These are phyloP conservation scores for Eucera pruinosa DNA, from an alignment of 2,888 invertebrate species.

Conservation along the genomic window DNA sequence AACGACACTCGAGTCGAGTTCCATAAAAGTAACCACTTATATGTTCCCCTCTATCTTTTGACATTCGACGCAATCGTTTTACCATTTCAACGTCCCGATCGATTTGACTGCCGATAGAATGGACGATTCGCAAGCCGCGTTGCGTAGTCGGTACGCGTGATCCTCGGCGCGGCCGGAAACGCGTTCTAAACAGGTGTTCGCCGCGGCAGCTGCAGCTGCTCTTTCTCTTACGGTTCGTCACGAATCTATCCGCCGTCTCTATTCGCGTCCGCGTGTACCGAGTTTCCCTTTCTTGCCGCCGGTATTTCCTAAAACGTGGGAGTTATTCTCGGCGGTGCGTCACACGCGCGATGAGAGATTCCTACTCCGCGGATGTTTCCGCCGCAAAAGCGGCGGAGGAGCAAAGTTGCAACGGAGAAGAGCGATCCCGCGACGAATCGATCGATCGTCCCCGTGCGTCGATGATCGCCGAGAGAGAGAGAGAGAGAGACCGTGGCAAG, in stretches of 20 bases:
- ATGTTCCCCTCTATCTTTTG: too few relatives aligned
- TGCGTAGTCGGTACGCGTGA: constrained; percentile 23
- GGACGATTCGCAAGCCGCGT: constrained; percentile 15
- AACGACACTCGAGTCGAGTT: too few relatives aligned
- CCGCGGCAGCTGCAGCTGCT: constrained; percentile 57
- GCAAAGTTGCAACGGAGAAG: too few relatives aligned
- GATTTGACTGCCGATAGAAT: constrained; percentile 6
- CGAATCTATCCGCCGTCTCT: constrained; percentile 45
- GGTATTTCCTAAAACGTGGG: constrained; percentile 49
- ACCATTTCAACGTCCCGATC: too few relatives aligned
- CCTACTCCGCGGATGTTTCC: constrained; percentile 21
- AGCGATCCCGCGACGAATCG: too few relatives aligned
- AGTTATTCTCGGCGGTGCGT: constrained; percentile 51
- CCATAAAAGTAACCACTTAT: too few relatives aligned
- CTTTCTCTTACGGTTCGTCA: constrained; percentile 26
- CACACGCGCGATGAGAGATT: constrained; percentile 44
- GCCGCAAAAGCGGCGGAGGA: too few relatives aligned
- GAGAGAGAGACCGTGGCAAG: too few relatives aligned
- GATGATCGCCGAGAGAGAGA: too few relatives aligned
- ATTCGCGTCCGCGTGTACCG: constrained; percentile 15
- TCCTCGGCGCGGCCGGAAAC: constrained; percentile 60
- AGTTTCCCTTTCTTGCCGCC: constrained; percentile 5
- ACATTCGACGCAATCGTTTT: too few relatives aligned
- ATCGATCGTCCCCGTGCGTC: too few relatives aligned
- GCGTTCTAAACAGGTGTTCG: constrained; percentile 71